Percentiles rank a stretch among this genome's conserved stretches.
Conservation (phyloP, 2,113 vertebrate genomes). For the Pantherophis guttatus region DNA sequence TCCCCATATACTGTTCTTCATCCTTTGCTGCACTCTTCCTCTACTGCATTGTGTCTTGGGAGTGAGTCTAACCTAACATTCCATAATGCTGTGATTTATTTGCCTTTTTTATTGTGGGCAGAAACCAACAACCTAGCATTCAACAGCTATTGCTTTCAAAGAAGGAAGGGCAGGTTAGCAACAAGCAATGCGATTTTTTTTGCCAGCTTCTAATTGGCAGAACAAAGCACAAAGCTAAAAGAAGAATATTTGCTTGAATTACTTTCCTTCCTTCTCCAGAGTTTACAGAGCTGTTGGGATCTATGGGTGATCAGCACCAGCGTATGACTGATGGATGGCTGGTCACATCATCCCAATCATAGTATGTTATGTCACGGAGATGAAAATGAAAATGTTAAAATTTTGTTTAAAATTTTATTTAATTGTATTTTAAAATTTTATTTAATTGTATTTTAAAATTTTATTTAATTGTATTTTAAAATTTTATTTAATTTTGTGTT, state of each 20-base stretch:
- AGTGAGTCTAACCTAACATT: not conserved
- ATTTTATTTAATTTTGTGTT: too few relatives aligned
- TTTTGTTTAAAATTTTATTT: too few relatives aligned
- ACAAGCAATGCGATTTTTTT: not conserved
- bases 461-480: too few relatives aligned
- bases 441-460: too few relatives aligned
- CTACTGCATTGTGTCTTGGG: not conserved
- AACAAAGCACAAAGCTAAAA: not conserved
- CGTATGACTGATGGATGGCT: not conserved
- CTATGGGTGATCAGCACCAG: not conserved
- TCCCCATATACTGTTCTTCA: not conserved
- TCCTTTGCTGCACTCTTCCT: not conserved
- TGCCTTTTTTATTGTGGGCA: not conserved
- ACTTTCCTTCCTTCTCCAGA: not conserved
- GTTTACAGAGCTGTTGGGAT: not conserved
- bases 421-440: too few relatives aligned
- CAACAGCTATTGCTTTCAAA: not conserved
- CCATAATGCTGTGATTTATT: not conserved
- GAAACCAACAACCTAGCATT: not conserved
- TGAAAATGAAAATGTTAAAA: not conserved
- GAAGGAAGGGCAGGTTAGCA: not conserved
- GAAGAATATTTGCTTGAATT: not conserved
- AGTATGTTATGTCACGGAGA: not conserved
- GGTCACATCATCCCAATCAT: not conserved
- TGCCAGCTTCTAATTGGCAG: not conserved